A percentile compares a stretch with the other conserved stretches of the same genome.
Evolutionary conservation across 2,113 vertebrate species (phyloP).

Genomic region (Conger conger): DNA sequence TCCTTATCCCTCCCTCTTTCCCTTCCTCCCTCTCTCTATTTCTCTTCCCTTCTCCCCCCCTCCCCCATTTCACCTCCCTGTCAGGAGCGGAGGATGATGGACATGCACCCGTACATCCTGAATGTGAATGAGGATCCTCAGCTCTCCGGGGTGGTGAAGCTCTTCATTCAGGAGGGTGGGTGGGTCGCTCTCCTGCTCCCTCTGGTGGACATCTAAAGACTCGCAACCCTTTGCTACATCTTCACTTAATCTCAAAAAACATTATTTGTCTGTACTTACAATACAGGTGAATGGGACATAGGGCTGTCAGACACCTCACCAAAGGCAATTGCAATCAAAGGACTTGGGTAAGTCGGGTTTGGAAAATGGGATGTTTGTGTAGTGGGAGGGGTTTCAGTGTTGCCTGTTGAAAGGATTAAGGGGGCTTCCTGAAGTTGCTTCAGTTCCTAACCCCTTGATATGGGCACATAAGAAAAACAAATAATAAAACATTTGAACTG

Average conservation of each 20-base stretch:
- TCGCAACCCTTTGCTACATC: neutral
- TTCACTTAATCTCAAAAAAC: neutral
- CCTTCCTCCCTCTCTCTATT: neutral
- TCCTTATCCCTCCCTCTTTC: no score
- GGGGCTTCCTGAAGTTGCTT: no score
- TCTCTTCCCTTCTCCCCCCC: neutral
- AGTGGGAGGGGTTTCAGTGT: no score
- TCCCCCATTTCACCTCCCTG: neutral
- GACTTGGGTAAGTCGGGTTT: constrained; percentile 75
- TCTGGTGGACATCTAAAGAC: neutral
- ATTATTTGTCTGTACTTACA: constrained; percentile 13
- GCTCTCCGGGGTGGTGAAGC: constrained; percentile 81
- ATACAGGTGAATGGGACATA: constrained; percentile 75
- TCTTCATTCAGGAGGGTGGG: constrained; percentile 79
- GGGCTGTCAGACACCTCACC: constrained; percentile 67
- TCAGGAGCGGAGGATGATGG: constrained; percentile 81
- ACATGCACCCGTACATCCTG: constrained; percentile 78
- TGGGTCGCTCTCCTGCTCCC: constrained; percentile 40
- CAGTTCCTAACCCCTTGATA: no score
- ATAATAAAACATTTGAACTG: neutral
- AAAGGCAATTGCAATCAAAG: constrained; percentile 71
- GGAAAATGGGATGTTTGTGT: no score
- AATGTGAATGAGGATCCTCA: constrained; percentile 86
- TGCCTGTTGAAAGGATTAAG: no score
- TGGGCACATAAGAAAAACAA: neutral